Evolutionary conservation across 1,140 invertebrate genomes (phyloP), one percentile per base, ranked within the genome.

Genomic region (Rhagoletis pomonella): DNA sequence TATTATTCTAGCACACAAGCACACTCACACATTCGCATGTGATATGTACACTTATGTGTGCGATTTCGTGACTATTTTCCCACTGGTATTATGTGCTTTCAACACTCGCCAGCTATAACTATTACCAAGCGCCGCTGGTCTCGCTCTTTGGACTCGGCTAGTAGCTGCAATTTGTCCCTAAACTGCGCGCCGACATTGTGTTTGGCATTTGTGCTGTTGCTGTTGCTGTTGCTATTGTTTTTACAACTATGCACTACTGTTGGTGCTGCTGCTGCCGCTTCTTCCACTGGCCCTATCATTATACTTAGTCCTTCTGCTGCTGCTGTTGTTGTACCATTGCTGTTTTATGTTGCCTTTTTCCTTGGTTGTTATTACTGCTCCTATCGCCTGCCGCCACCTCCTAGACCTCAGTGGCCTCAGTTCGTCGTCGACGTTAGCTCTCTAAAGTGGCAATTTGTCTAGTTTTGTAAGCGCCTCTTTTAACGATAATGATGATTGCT

Each of bases 401-500:
- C 59, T 5, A 42, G 44, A 12, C 17, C 59, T 59, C 59, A 7
- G 84, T 29, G 84, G 55, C 29, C 59, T 60, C 84, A 85, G 84
- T 85, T 60, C 58, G 19, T 85, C 39, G 84, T 29, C 58, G 84
- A 58, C 59, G 55, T 59, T 59, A 55, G 58, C 84, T 85, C 84
- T 73, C 67, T 87, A 77, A 87, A 87, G 86, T 87, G 86, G 86
- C 86, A 87, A 87, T 87, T 87, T 87, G 86, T 87, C 86, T 87
- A 77, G 86, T 87, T 87, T 64, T 87, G 67, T 77, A 87, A 87
- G 86, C 86, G 86, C 86, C 86, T 87, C 86, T 87, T 87, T 87
- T 87, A 87, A 87, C 69, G 86, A 81, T 87, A 77, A 87, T 87
- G 86, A 87, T 87, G 86, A 87, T 87, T 87, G 86, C 86, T 87